Conservation (phyloP, 2,113 vertebrate genomes). For the Ceratotherium simum region DNA sequence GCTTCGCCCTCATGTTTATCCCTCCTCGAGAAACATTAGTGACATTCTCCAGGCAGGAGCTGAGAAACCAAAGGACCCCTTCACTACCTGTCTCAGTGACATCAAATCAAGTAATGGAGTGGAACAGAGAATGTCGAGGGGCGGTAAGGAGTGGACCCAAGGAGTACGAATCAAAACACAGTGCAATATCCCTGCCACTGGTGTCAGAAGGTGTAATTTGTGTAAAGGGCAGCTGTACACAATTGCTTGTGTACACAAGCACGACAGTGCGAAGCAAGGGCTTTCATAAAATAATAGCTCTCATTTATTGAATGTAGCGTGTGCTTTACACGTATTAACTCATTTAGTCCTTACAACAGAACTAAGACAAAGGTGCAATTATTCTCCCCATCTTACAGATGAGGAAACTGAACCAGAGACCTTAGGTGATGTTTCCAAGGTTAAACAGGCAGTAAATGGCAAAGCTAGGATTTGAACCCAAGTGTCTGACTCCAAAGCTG, state of each 20-base stretch:
- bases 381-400: neutral
- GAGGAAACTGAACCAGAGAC: slow-evolving; percentile 43
- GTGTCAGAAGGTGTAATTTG: slow-evolving; percentile 72
- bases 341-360: neutral
- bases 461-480: slow-evolving; percentile 10
- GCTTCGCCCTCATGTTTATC: slow-evolving; percentile 75
- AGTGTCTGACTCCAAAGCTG: neutral
- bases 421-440: slow-evolving; percentile 17
- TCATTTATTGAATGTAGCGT: neutral
- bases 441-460: neutral
- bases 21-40: slow-evolving; percentile 76
- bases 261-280: neutral
- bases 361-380: slow-evolving; percentile 17
- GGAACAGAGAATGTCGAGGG: slow-evolving; percentile 68
- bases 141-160: slow-evolving; percentile 21
- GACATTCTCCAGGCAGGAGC: slow-evolving; percentile 76
- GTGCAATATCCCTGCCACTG: slow-evolving; percentile 17
- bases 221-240: neutral
- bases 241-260: slow-evolving; percentile 10
- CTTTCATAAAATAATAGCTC: slow-evolving; percentile 52
- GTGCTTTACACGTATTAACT: neutral
- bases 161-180: slow-evolving; percentile 72
- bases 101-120: slow-evolving; percentile 78
- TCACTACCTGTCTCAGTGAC: slow-evolving; percentile 71
- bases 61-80: slow-evolving; percentile 70